Percentiles rank a stretch among this genome's conserved stretches.
Evolutionary conservation across 92 coral and sea anemone genomes (phyloP).

Genomic region (Palythoa heliodiscus): DNA sequence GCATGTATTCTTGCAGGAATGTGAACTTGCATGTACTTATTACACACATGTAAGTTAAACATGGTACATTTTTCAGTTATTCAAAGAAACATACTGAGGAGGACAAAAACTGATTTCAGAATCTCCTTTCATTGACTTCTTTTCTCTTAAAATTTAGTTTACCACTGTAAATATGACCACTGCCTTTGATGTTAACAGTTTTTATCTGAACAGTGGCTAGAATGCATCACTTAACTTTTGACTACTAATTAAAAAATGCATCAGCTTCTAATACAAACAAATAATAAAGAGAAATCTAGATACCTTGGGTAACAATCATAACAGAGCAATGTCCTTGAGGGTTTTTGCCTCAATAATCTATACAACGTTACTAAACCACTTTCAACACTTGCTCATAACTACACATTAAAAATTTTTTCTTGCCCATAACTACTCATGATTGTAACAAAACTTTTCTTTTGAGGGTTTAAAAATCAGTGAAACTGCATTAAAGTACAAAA

Average conservation of each 20-base stretch:
- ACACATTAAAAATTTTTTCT: no score
- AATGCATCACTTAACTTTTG: no score
- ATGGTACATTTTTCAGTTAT: neutral
- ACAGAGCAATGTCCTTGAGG: constrained; percentile 28
- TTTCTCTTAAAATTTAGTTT: no score
- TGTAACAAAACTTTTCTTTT: neutral
- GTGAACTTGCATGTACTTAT: neutral
- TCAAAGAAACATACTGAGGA: no score
- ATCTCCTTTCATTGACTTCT: no score
- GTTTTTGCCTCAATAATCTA: neutral
- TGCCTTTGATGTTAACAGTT: no score
- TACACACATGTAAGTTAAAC: neutral
- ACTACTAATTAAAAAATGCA: no score
- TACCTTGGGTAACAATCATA: neutral
- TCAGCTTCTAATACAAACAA: neutral
- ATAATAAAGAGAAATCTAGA: neutral
- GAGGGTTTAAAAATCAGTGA: neutral
- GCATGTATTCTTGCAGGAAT: neutral
- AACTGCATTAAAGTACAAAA: neutral
- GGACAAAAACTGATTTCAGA: no score
- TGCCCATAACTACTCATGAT: no score
- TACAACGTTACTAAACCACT: neutral
- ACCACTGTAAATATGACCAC: no score
- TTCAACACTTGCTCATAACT: neutral
- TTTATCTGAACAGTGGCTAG: no score